phyloP scores from a whole-genome alignment of 2,113 vertebrate genomes.

The Grammomys surdaster region DNA sequence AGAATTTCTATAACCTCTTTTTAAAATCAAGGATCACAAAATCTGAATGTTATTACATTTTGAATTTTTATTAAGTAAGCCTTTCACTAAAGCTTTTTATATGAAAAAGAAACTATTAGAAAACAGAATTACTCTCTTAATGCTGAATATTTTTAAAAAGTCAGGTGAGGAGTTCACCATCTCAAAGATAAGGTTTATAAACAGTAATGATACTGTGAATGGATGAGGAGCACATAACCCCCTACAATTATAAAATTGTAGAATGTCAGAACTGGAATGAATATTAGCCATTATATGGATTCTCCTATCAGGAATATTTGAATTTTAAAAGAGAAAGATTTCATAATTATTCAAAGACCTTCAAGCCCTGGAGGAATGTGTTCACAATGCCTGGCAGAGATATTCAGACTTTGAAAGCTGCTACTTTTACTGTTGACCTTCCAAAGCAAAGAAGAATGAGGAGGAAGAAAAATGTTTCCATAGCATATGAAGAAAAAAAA shows the following conservation, averaged over 20 bases:
- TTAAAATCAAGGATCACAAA: conserved; percentile 7
- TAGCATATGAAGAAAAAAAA: not conserved
- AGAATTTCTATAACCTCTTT: conserved; percentile 50
- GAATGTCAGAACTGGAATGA: not conserved
- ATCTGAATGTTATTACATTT: conserved; percentile 48
- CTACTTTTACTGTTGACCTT: not conserved
- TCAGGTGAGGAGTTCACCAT: not conserved
- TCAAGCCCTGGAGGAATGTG: not conserved
- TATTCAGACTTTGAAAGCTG: not conserved
- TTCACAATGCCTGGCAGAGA: not conserved
- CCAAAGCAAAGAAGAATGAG: not conserved
- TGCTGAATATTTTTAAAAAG: not conserved
- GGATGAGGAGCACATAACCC: not conserved
- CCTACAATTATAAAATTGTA: conserved; percentile 10
- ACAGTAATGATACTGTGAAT: not conserved
- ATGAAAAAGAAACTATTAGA: not conserved
- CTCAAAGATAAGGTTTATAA: conserved; percentile 43
- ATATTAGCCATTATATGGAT: not conserved
- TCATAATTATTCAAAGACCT: not conserved
- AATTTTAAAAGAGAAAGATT: conserved; percentile 7
- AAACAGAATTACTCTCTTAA: conserved; percentile 6
- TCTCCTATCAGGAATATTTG: not conserved
- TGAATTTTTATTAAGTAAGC: conserved; percentile 32
- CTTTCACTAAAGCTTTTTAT: not conserved
- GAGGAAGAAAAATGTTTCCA: not conserved